These are phyloP conservation scores for Anoura caudifer DNA, from an alignment of 2,113 vertebrate genomes.

Conservation along the genomic window DNA sequence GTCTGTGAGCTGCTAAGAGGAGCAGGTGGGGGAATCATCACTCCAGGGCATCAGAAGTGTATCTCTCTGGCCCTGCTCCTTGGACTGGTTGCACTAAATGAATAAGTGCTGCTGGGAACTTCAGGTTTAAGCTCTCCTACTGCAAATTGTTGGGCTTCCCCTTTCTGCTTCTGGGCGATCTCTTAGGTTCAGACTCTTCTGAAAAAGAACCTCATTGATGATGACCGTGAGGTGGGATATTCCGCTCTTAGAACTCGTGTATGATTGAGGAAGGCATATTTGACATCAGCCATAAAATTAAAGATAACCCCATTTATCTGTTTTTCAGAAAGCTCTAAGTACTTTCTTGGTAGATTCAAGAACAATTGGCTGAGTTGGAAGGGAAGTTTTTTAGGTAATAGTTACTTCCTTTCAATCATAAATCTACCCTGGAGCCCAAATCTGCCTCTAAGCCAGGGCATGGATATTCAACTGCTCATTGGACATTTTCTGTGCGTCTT, in stretches of 20 bases:
- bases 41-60: too few relatives aligned
- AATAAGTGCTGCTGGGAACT: not conserved
- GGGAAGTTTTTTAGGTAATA: not conserved
- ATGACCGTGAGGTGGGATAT: not conserved
- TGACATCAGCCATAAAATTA: not conserved
- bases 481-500: not conserved
- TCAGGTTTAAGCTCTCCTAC: not conserved
- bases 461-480: not conserved
- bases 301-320: not conserved
- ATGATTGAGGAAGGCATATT: not conserved
- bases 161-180: not conserved
- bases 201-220: not conserved
- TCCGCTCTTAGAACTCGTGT: not conserved
- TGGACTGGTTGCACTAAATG: not conserved
- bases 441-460: not conserved
- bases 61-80: not conserved
- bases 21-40: not conserved
- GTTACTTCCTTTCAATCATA: not conserved
- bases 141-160: accelerated
- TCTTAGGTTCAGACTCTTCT: not conserved
- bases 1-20: not conserved
- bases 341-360: not conserved
- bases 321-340: not conserved
- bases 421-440: not conserved
- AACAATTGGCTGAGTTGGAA: not conserved